These are phyloP conservation scores for Galemys pyrenaicus DNA, from an alignment of 2,113 vertebrate genomes.

Conservation along the genomic window DNA sequence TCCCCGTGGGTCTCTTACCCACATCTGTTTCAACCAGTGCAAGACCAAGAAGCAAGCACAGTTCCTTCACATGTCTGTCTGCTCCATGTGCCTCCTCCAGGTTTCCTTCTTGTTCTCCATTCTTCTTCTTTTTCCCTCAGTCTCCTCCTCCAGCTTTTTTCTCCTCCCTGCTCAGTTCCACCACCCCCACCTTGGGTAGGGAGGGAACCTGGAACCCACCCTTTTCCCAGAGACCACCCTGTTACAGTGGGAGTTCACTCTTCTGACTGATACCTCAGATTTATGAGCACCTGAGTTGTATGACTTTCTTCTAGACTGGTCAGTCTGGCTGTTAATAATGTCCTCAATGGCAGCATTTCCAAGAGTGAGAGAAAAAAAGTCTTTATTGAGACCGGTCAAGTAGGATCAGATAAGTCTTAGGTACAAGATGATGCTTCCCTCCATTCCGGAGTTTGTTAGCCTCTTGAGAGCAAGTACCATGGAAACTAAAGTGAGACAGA, in stretches of 20 bases:
- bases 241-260: not conserved
- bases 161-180: too few species aligned
- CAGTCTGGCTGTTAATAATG: not conserved
- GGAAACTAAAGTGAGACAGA: not conserved
- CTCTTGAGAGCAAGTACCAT: not conserved
- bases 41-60: too few species aligned
- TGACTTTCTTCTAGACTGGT: not conserved
- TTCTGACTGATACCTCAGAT: not conserved
- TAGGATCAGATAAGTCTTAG: not conserved
- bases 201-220: too few species aligned
- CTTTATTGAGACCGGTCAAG: not conserved
- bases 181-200: too few species aligned
- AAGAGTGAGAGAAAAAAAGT: not conserved
- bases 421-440: not conserved
- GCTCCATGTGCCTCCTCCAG: too few species aligned
- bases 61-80: too few species aligned
- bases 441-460: not conserved
- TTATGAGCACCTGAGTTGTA: not conserved
- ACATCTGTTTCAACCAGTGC: too few species aligned
- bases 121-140: too few species aligned
- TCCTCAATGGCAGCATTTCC: not conserved
- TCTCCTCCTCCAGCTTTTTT: too few species aligned
- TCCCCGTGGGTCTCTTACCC: too few species aligned
- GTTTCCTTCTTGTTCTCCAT: too few species aligned
- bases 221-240: not conserved